Evolutionary conservation across 2,888 invertebrate species (phyloP), one percentile per base, ranked within the genome.

Genomic region (Pseudococcus longispinus): DNA sequence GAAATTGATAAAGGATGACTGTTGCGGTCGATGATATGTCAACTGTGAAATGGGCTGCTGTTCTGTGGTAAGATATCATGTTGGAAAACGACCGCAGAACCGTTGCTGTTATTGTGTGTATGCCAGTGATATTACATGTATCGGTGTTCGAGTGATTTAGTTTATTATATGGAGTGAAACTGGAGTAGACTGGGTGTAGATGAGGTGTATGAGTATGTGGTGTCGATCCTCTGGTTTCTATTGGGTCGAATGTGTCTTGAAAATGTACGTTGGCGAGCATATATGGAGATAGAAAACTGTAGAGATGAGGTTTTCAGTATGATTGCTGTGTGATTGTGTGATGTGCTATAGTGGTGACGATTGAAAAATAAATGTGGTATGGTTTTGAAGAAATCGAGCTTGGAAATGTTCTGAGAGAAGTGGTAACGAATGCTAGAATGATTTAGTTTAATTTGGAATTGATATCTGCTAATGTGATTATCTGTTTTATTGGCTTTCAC

Each of bases 31-130:
- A n/a, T 80, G 77, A 80, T 80, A 80, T 80, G 77, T 80, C 37
- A 42, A 80, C 37, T 80, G 77, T 80, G 77, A 80, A 80, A 80
- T 80, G 29, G 77, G 77, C 77, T 80, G 77, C 77, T 42, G 77
- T 42, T 32, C 32, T 80, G 77, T 80, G 77, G 77, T 42, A 74
- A 74, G n/a, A 5, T 74, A 70, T 70, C 29, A 70, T 70, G 23
- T 60, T 60, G 9, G 23, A 32, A 29, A 70, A 20, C 18, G 13
- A 80, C 77, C 77, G 42, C 77, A 20, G 42, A 37, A 80, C 42
- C 42, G 77, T 42, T 80, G 37, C 42, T 29, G 20, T 15, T 80
- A n/a, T 60, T 60, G 23, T 60, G 11, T 60, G 60, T 60, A 60
- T 15, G 23, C 23, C 60, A 23, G 60, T 60, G 60, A 60, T 60